A percentile compares a stretch with the other conserved stretches of the same genome.
These are phyloP conservation scores for Gymnoscelis rufifasciata DNA, from an alignment of 2,888 invertebrate genomes.

Conservation along the genomic window DNA sequence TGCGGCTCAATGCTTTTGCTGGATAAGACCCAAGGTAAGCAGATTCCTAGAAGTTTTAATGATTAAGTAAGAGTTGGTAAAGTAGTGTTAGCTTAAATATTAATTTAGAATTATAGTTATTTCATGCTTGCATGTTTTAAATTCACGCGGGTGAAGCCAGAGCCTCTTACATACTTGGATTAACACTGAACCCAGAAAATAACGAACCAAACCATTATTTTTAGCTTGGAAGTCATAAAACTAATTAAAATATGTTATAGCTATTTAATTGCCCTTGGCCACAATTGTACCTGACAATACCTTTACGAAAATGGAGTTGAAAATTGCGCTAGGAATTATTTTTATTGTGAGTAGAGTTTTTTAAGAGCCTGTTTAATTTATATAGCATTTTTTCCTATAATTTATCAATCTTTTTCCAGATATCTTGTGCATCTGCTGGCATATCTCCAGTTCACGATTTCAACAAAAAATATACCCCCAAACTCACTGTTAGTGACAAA, in stretches of 20 bases:
- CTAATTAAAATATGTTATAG: not conserved
- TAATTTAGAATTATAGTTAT: too few species aligned
- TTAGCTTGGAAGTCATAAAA: not conserved
- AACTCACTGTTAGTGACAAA: constrained; percentile 39
- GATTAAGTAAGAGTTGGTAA: too few species aligned
- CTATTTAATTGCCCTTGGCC: constrained; percentile 11
- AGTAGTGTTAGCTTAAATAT: too few species aligned
- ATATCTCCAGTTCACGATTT: constrained; percentile 68
- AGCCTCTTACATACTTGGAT: too few species aligned
- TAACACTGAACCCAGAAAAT: not conserved
- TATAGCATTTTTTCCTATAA: constrained; percentile 1
- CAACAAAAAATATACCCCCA: constrained; percentile 47
- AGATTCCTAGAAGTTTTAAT: not conserved
- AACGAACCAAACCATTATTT: constrained; percentile 1
- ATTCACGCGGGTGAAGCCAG: too few species aligned
- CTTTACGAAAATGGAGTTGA: constrained; percentile 20
- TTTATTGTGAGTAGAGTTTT: constrained; percentile 17
- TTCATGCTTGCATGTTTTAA: too few species aligned
- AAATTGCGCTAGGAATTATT: constrained; percentile 15
- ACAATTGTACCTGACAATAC: constrained; percentile 1
- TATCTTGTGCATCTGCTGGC: constrained; percentile 43
- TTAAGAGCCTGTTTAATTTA: not conserved
- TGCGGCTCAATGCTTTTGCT: constrained; percentile 66
- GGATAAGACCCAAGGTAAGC: constrained; percentile 39
- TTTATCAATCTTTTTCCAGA: constrained; percentile 39